A percentile compares a stretch with the other conserved stretches of the same genome.
phyloP scores from a whole-genome alignment of 2,888 invertebrate genomes.

The Chymomyza fuscimana region DNA sequence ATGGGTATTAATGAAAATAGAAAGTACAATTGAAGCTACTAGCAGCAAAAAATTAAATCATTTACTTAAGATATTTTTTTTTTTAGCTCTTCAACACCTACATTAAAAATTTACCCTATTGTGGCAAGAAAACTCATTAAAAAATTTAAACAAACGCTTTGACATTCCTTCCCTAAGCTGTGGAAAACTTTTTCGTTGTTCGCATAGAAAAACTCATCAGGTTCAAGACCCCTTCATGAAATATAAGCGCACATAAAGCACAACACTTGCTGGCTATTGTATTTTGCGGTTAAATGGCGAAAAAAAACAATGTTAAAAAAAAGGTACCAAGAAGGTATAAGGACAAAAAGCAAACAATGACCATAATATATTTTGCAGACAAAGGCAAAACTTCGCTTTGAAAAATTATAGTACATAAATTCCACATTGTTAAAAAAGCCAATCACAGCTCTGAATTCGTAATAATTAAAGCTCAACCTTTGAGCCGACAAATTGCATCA shows the following conservation, averaged over 20 bases:
- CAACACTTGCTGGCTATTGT: slow-evolving; percentile 23
- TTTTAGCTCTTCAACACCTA: background rate
- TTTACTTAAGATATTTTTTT: background rate
- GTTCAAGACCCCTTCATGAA: slow-evolving; percentile 21
- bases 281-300: slow-evolving; percentile 23
- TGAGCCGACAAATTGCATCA: background rate
- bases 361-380: slow-evolving; percentile 44
- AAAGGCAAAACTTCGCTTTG: slow-evolving; percentile 25
- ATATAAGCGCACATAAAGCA: slow-evolving; percentile 52
- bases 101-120: background rate
- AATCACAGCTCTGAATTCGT: background rate
- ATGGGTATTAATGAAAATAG: too few relatives aligned
- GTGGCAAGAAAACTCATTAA: slow-evolving; percentile 52
- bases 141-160: slow-evolving; percentile 50
- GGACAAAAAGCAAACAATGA: slow-evolving; percentile 48
- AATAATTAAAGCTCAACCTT: background rate
- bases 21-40: background rate
- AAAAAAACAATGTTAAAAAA: slow-evolving; percentile 21
- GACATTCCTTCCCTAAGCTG: slow-evolving; percentile 25
- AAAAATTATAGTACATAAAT: slow-evolving; percentile 40
- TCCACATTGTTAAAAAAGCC: slow-evolving; percentile 26
- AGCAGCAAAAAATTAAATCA: slow-evolving; percentile 17
- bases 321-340: slow-evolving; percentile 38
- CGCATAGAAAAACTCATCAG: background rate
- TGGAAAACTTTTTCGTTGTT: slow-evolving; percentile 9